Evolutionary conservation across 2,113 vertebrate species (phyloP).

Genomic region (Zosterops hypoxanthus): DNA sequence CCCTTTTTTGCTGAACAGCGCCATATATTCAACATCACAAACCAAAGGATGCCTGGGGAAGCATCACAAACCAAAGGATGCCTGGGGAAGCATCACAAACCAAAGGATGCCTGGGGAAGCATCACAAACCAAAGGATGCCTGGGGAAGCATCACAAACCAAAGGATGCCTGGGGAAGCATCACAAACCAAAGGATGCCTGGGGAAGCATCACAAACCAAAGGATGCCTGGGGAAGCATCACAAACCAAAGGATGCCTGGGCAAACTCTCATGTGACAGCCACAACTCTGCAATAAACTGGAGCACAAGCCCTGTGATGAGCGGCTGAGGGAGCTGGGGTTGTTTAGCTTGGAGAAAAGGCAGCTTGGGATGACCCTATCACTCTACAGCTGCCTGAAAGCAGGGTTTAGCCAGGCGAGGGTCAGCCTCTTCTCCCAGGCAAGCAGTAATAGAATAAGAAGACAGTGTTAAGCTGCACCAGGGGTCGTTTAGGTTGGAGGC

Average conservation of each 20-base stretch:
- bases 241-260: fast-evolving
- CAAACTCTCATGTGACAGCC: fast-evolving
- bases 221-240: fast-evolving
- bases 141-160: fast-evolving
- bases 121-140: not conserved
- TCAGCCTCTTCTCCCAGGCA: not conserved
- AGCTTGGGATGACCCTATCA: no score
- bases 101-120: fast-evolving
- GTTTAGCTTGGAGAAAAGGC: not conserved
- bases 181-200: fast-evolving
- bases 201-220: fast-evolving
- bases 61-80: fast-evolving
- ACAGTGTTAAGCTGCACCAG: not conserved
- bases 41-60: not conserved
- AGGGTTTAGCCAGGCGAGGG: not conserved
- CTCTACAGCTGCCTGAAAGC: no score
- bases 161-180: not conserved
- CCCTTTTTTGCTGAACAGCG: not conserved
- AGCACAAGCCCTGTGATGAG: not conserved
- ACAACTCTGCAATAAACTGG: not conserved
- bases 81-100: fast-evolving
- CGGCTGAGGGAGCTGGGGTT: not conserved
- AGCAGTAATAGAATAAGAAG: not conserved
- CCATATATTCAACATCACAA: fast-evolving
- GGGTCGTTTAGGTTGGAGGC: not conserved